Base-by-base conservation (phyloP, 2,888 invertebrate species). In the Scaptomyza caliginosa region DNA sequence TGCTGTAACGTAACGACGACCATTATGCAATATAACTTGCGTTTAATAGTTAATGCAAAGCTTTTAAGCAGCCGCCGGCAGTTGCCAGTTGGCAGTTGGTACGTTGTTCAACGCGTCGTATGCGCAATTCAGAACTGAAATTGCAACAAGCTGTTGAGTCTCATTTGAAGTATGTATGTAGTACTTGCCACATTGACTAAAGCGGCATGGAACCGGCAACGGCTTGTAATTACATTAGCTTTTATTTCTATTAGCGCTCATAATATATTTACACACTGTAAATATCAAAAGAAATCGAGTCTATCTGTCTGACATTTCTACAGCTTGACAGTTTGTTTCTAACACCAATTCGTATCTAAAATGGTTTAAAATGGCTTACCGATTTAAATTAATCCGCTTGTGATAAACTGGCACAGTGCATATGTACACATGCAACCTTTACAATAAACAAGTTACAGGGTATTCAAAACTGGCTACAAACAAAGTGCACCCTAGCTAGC, bases 11-110 rank as follows among this genome's bases (percentile, higher is more conserved):
- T 56, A 63, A 49, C 64, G 58, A 34, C 50, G 32, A 49, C 65
- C 77, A 76, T 85, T 87, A 87, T 75, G 78, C 84, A 83, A 72
- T 76, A 78, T 68, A 78, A 85, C 82, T 87, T 78, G 64, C 67
- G 67, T 85, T 81, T 87, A 81, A 87, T 87, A 83, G 85, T 83
- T 83, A 83, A 83, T 87, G 87, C 79, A 83, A 83, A 83, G 87
- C 87, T 85, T 87, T 83, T 83, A 83, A 83, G 82, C 76, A 78
- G 74, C 86, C 74, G 57, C 57, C 55, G 60, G 71, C 76, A 52
- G 58, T 58, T 48, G 57, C 28, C 56, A 56, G 36, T 39, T 24
- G 32, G 24, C 36, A 26, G 21, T 10, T 23, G 21, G 19, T 38
- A 10, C 23, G 28, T 30, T 39, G 38, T 50, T 51, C 39, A 68